Base-by-base conservation (phyloP, 2,113 vertebrate species). In the Oriolus oriolus region DNA sequence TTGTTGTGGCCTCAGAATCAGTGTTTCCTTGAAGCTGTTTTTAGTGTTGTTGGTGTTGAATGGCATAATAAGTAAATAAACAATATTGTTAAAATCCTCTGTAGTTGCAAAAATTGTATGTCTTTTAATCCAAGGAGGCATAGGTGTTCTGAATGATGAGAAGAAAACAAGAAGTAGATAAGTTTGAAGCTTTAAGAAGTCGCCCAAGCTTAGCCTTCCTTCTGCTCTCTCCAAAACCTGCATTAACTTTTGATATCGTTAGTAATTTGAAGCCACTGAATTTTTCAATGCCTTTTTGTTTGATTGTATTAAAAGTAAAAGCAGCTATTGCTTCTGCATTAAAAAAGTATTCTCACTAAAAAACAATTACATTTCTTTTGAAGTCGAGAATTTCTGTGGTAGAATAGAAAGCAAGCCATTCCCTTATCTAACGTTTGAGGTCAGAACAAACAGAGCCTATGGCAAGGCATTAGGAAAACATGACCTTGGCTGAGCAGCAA, bases 391-490 rank as follows among this genome's bases (percentile, higher is more conserved):
- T 90, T 96, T 91, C 77, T 94, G 76, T 89, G 80, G 31, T 73
- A 44, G 89, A 75, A 71, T 77, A 64, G 85, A 96, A 96, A 94
- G 33, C 4, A 0, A 87, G 11, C 28, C 9, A 16, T 90, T 90
- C 65, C 88, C 89, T 95, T 95, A 97, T 97, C 96, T 88, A 57
- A 76, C 33, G 95, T 87, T 89, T 84, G 49, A 90, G 90, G 89
- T 94, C 85, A 96, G 85, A 96, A 92, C 95, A 97, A 97, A 97
- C 57, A 96, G 60, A 95, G 64, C 70, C 74, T 87, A 73, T 97
- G 87, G 93, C 74, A 91, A 77, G 69, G 64, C 90, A 84, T 23
- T 93, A 88, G 60, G 91, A 95, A 97, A 93, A 96, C 85, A 97
- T 78, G 59, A 74, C 93, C 87, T 96, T 96, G 87, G 63, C 91